Base-by-base conservation (phyloP, 2,888 invertebrate species). In the Drosophila nr. perissopoda region DNA sequence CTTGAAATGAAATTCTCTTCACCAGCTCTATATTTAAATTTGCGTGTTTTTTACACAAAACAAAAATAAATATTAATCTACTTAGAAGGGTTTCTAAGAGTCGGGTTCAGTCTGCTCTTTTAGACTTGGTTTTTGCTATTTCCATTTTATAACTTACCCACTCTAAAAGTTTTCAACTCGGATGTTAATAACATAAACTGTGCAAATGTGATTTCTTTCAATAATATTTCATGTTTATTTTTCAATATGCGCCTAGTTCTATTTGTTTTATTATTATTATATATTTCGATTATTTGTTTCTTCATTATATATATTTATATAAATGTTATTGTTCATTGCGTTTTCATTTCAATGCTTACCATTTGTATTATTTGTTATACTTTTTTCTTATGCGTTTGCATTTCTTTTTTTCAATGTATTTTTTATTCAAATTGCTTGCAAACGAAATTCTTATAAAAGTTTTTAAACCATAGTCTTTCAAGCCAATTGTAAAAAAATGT, bases 161-260 rank as follows among this genome's bases (percentile, higher is more conserved):
- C 29, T 25, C 36, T 51, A 21, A 42, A 69, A 54, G 18, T 21
- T 25, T 40, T 31, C 11, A 25, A 63, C 25, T 49, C 18, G 7
- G 18, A 4, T 18, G 2, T 13, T 29, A 59, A 13, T 1, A 36
- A 53, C 57, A 48, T 8, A 42, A 36, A 40, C 18, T 34, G 2
- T 29, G 45, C 2, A 31, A 8, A 33, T 48, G 31, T 42, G 45
- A 62, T 81, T 78, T 78, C 62, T 71, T 78, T 89, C 85, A 85
- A 90, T 85, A 85, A 85, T 90, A 89, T 89, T 81, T 90, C 73
- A 83, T 81, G 72, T 89, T 86, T 86, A 90, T 86, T 90, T 89
- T 89, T 86, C 71, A 86, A 90, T 89, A 90, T 86, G 87, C 90
- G 85, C 87, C 85, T 86, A 86, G 89, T 83, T 90, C 87, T 90